These are phyloP conservation scores for Drosophila seclusa DNA, from an alignment of 2,888 invertebrate genomes.

Conservation along the genomic window DNA sequence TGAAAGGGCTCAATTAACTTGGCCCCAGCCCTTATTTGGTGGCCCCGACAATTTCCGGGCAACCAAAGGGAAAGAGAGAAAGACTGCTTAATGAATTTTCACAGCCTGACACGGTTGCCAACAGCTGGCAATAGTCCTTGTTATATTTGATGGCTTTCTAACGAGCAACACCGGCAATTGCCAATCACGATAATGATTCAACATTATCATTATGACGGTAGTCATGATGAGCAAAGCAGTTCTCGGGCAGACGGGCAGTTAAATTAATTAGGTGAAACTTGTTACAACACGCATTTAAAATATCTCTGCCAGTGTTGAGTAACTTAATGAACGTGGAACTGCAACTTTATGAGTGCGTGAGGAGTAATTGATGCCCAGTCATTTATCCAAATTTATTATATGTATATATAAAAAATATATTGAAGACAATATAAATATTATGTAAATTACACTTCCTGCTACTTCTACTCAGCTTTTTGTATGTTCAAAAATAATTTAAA, in stretches of 20 bases:
- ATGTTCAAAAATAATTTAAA: background rate
- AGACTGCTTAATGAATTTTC: slow-evolving; percentile 43
- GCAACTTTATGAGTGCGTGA: background rate
- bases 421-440: background rate
- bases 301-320: slow-evolving; percentile 10
- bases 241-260: slow-evolving; percentile 19
- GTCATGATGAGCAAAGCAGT: slow-evolving; percentile 16
- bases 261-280: slow-evolving; percentile 53
- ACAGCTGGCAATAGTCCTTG: slow-evolving; percentile 36
- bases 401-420: background rate
- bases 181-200: slow-evolving; percentile 33
- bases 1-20: slow-evolving; percentile 54
- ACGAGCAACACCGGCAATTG: slow-evolving; percentile 35
- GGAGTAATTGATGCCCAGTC: background rate
- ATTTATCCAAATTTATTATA: background rate
- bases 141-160: slow-evolving; percentile 40
- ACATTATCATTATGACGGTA: slow-evolving; percentile 24
- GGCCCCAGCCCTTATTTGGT: background rate
- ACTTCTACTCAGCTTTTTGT: background rate
- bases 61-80: background rate
- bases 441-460: too few species aligned
- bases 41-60: slow-evolving; percentile 22
- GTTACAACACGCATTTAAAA: slow-evolving; percentile 16
- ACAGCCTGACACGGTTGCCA: slow-evolving; percentile 19
- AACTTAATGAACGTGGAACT: slow-evolving; percentile 16